Evolutionary conservation across 2,797 vertebrate genomes (phyloP), one percentile per base, ranked within the genome.

Genomic region (Dicrostonyx torquatus): DNA sequence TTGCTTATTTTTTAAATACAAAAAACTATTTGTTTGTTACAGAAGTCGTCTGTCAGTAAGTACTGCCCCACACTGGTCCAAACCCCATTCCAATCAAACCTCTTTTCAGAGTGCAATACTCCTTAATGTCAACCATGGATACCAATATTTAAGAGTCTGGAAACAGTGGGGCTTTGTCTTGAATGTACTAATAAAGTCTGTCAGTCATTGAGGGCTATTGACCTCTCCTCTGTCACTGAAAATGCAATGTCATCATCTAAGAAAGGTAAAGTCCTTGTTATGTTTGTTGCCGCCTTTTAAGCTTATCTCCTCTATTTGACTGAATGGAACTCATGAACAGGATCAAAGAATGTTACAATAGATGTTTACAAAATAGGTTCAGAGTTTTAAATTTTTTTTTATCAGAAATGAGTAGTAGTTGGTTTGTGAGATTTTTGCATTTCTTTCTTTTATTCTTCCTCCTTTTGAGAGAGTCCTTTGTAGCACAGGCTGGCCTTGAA

Each of bases 1-100:
- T 97, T 97, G 97, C 43, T 97, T 97, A 97, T 97, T 98, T 98
- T 98, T 98, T 97, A 97, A 97, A 96, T 96, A 97, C 53, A 91
- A 96, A 93, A 98, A 97, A 97, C 97, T 90, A 97, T 93, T 98
- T 98, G 97, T 97, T 98, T 98, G 96, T 96, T 98, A 97, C 95
- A 96, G 96, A 95, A 95, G 96, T 97, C 93, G 94, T 97, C 94
- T 97, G 97, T 98, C 94, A 96, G 86, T 98, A 94, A 97, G 95
- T 96, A 97, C 80, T 50, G 9, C 50, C 82, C 88, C 95, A 9
- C 94, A 96, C 78, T 96, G 93, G 96, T 45, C n/a, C 95, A 96
- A 96, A 98, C 93, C 92, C 24, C 93, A 93, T 96, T 97, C 97
- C 96, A 98, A 97, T 94, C 94, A 97, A 91, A 93, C 60, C 90